These are phyloP conservation scores for Meloidogyne hapla DNA, from an alignment of 1,140 invertebrate species.

Conservation along the genomic window DNA sequence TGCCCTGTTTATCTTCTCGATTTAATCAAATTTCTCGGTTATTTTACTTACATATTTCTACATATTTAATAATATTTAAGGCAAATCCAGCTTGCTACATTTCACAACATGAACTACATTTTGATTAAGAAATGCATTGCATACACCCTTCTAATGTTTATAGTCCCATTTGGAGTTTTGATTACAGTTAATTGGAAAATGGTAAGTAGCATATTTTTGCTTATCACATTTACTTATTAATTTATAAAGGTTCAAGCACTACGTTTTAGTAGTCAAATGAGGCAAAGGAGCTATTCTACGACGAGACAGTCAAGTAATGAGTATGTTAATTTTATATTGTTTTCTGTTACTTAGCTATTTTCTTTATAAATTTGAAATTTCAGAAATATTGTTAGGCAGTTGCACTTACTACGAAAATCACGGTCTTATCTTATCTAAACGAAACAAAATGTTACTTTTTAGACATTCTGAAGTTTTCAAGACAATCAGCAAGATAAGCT, in stretches of 20 bases:
- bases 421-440: not conserved
- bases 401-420: slow-evolving; percentile 54
- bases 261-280: slow-evolving; percentile 46
- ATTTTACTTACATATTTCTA: not conserved
- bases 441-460: not conserved
- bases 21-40: slow-evolving; percentile 50
- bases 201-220: slow-evolving; percentile 26
- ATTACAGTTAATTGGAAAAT: slow-evolving; percentile 60
- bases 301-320: slow-evolving; percentile 46
- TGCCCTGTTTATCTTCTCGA: slow-evolving; percentile 47
- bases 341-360: too few relatives aligned
- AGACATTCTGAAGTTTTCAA: slow-evolving; percentile 61
- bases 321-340: slow-evolving; percentile 33
- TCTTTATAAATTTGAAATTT: not conserved
- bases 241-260: slow-evolving; percentile 40
- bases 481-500: slow-evolving; percentile 51
- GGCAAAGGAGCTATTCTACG: slow-evolving; percentile 58
- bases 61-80: slow-evolving; percentile 32
- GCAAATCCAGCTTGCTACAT: slow-evolving; percentile 49
- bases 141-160: slow-evolving; percentile 62
- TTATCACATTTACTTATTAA: not conserved
- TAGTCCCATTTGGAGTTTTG: slow-evolving; percentile 55
- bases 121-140: slow-evolving; percentile 56
- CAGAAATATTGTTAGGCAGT: slow-evolving; percentile 45
- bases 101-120: slow-evolving; percentile 49